A percentile compares a stretch with the other conserved stretches of the same genome.
These are phyloP conservation scores for Anguilla megastoma DNA, from an alignment of 2,797 vertebrate genomes.

Conservation along the genomic window DNA sequence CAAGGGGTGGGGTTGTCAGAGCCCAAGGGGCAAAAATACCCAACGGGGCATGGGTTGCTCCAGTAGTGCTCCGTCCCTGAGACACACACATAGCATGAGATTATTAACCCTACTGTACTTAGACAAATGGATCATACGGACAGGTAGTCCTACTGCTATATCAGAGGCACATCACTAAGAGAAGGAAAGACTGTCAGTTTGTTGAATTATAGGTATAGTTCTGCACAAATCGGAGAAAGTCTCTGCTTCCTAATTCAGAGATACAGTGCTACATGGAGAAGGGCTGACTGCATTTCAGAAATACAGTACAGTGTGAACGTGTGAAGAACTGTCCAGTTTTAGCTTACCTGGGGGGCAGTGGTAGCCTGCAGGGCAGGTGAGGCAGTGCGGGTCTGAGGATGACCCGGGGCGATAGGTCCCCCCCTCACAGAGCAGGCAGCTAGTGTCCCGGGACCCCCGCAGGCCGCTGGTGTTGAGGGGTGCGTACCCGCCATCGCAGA, in stretches of 20 bases:
- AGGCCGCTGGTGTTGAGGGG: slow-evolving; percentile 75
- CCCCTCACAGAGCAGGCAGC: slow-evolving; percentile 76
- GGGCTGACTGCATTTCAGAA: background rate
- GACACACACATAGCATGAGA: slow-evolving; percentile 33
- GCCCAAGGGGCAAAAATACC: slow-evolving; percentile 78
- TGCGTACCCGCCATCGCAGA: slow-evolving; percentile 79
- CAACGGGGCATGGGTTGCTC: slow-evolving; percentile 73
- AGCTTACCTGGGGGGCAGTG: slow-evolving; percentile 78
- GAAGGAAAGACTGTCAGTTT: background rate
- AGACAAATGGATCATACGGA: background rate
- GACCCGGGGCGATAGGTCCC: slow-evolving; percentile 74
- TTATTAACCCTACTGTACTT: background rate
- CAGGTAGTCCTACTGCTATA: background rate
- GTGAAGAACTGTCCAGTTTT: background rate
- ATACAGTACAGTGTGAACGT: background rate
- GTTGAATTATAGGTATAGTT: background rate
- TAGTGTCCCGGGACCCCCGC: slow-evolving; percentile 74
- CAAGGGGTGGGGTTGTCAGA: slow-evolving; percentile 73
- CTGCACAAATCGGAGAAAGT: background rate
- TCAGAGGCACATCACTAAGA: background rate
- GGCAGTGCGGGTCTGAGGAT: slow-evolving; percentile 66
- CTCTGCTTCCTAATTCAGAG: background rate
- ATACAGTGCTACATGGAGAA: background rate
- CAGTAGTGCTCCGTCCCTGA: slow-evolving; percentile 75
- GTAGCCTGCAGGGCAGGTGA: slow-evolving; percentile 84